phyloP scores from a whole-genome alignment of 1,140 invertebrate species.

The Bombus pascuorum region DNA sequence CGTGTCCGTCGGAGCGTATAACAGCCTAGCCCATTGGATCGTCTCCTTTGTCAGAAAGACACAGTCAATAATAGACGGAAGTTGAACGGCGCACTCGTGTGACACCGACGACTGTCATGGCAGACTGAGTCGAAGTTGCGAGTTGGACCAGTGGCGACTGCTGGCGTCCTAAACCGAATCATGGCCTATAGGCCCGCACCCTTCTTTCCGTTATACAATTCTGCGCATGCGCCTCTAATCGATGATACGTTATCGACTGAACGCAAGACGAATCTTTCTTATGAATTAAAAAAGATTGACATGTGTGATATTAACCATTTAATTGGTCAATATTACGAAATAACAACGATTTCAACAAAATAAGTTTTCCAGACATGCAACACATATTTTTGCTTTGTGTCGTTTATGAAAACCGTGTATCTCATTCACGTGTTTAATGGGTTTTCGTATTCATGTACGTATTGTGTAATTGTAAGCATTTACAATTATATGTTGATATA shows the following conservation, averaged over 20 bases:
- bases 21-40: conserved; percentile 15
- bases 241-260: conserved; percentile 32
- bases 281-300: neutral
- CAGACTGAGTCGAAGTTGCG: conserved; percentile 42
- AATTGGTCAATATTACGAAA: neutral
- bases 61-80: conserved; percentile 1
- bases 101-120: conserved; percentile 61
- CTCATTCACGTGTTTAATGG: neutral
- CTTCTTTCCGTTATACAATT: conserved; percentile 43
- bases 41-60: neutral
- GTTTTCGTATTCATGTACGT: neutral
- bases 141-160: conserved; percentile 60
- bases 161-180: conserved; percentile 57
- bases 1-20: neutral
- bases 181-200: conserved; percentile 50
- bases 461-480: neutral
- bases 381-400: neutral
- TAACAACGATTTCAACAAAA: neutral
- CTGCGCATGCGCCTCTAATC: conserved; percentile 54
- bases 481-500: neutral
- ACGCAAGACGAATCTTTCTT: neutral
- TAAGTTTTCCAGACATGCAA: neutral
- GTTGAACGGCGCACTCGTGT: conserved; percentile 39
- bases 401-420: neutral
- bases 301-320: neutral